phyloP scores from a whole-genome alignment of 2,797 vertebrate species.

The Mareca penelope region DNA sequence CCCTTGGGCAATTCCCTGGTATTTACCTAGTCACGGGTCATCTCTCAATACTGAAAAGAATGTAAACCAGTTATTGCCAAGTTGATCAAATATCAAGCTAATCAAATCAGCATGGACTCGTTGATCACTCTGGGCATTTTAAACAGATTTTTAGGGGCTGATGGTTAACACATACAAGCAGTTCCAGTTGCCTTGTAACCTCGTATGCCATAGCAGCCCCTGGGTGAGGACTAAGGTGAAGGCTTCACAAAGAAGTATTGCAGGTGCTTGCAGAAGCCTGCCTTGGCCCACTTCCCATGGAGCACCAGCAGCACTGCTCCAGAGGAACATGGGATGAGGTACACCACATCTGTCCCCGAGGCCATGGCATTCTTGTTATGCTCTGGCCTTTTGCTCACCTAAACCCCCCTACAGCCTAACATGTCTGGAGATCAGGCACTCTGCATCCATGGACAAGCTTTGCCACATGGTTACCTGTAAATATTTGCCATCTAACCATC shows the following conservation, averaged over 20 bases:
- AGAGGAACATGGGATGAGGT: background rate
- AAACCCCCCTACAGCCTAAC: background rate
- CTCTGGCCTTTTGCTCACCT: background rate
- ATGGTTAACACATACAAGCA: background rate
- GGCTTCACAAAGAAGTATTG: background rate
- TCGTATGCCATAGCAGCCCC: accelerated
- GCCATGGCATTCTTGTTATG: background rate
- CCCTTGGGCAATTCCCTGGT: background rate
- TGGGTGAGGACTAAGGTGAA: background rate
- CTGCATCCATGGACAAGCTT: background rate
- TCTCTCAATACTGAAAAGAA: background rate
- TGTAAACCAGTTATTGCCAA: background rate
- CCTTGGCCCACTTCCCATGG: accelerated
- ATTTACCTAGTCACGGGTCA: background rate
- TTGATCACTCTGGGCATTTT: background rate
- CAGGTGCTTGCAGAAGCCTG: background rate
- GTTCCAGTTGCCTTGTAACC: background rate
- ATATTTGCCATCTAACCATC: background rate
- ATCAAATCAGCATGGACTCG: background rate
- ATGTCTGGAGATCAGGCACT: background rate
- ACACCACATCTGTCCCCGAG: background rate
- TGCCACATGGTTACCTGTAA: background rate
- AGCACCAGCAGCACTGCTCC: background rate
- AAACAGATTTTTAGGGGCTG: background rate
- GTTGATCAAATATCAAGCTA: too few relatives aligned